phyloP scores from a whole-genome alignment of 2,797 vertebrate genomes.

The Zalophus californianus region DNA sequence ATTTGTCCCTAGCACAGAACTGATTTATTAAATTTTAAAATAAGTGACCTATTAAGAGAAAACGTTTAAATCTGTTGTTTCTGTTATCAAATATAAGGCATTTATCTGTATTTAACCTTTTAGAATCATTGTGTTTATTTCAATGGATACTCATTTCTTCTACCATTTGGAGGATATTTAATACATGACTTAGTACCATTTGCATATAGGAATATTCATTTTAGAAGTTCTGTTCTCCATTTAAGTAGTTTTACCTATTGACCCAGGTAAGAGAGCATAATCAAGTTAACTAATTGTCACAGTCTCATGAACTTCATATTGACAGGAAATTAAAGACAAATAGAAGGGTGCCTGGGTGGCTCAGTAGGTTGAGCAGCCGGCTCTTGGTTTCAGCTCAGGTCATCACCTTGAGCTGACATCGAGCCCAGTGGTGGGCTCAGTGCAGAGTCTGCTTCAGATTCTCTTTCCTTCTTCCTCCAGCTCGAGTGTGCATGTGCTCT shows the following conservation, averaged over 20 bases:
- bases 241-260: slow-evolving; percentile 91
- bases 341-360: neutral
- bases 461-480: neutral
- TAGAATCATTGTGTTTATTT: slow-evolving; percentile 84
- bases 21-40: neutral
- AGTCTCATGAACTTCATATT: slow-evolving; percentile 91
- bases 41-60: slow-evolving; percentile 64
- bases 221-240: slow-evolving; percentile 92
- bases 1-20: neutral
- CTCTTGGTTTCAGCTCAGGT: neutral
- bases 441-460: neutral
- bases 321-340: slow-evolving; percentile 91
- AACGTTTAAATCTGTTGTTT: slow-evolving; percentile 78
- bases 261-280: slow-evolving; percentile 92
- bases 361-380: neutral
- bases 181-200: slow-evolving; percentile 88
- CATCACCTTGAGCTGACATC: neutral
- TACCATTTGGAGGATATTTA: slow-evolving; percentile 85
- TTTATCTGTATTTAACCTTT: slow-evolving; percentile 86
- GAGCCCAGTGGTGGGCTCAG: neutral
- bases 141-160: slow-evolving; percentile 81
- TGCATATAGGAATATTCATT: slow-evolving; percentile 90
- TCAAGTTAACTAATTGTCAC: slow-evolving; percentile 95
- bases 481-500: neutral
- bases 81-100: slow-evolving; percentile 78